A percentile compares a stretch with the other conserved stretches of the same genome.
Evolutionary conservation across 2,888 invertebrate genomes (phyloP).

Genomic region (Lasius fuliginosus): DNA sequence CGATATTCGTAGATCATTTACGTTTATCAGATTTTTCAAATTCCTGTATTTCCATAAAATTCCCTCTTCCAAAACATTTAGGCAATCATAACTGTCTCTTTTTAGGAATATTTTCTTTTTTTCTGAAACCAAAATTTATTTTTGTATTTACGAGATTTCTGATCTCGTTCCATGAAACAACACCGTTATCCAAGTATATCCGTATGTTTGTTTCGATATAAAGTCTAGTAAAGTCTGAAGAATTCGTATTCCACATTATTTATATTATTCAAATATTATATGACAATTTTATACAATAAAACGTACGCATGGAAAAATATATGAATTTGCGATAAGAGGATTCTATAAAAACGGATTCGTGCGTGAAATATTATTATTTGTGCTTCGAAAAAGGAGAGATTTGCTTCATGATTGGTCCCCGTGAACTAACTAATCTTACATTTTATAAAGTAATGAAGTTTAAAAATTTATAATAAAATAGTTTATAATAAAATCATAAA

Average conservation of each 20-base stretch:
- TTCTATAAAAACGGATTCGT: neutral
- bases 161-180: neutral
- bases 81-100: neutral
- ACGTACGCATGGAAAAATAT: neutral
- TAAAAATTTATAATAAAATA: neutral
- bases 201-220: neutral
- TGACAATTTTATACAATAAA: neutral
- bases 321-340: neutral
- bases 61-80: neutral
- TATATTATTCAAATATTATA: neutral
- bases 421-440: neutral
- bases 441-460: neutral
- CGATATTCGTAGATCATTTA: neutral
- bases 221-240: neutral
- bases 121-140: neutral
- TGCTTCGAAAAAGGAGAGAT: neutral
- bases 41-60: neutral
- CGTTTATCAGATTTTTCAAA: neutral
- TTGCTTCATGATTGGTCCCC: constrained; percentile 5
- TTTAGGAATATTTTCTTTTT: neutral
- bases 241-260: neutral
- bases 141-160: neutral
- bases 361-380: constrained; percentile 15
- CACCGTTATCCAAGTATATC: neutral
- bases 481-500: neutral